Evolutionary conservation across 2,113 vertebrate species (phyloP).

Genomic region (Microtus montanus): DNA sequence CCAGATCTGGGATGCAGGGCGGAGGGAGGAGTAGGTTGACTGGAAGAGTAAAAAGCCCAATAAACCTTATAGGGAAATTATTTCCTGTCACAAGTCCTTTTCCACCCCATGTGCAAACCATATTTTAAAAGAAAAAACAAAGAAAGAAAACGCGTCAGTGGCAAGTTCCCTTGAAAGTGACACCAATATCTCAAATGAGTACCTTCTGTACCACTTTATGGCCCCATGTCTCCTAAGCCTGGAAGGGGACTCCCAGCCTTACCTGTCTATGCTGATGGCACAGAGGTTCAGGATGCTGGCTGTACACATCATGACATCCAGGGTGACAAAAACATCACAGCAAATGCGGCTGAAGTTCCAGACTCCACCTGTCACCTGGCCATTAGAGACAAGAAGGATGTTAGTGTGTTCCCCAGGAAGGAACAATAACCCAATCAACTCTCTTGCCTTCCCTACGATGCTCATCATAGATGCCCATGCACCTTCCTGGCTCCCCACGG

Average conservation of each 20-base stretch:
- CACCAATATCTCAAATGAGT: not conserved
- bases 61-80: not conserved
- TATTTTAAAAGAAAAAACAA: conserved; percentile 28
- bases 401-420: conserved; percentile 58
- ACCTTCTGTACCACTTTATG: not conserved
- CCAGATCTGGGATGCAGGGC: not conserved
- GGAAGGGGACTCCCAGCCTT: conserved; percentile 63
- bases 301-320: conserved; percentile 99
- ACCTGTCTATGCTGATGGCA: conserved; percentile 98
- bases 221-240: not conserved
- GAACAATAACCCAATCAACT: not conserved
- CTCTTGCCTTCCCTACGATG: not conserved
- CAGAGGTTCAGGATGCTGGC: conserved; percentile 98
- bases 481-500: not conserved
- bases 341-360: conserved; percentile 95
- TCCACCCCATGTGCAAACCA: not conserved
- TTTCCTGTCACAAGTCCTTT: not conserved
- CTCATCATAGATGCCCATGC: not conserved
- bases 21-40: not conserved
- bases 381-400: conserved; percentile 67
- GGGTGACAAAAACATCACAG: conserved; percentile 95
- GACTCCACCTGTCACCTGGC: conserved; percentile 89
- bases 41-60: not conserved
- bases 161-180: not conserved
- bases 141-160: not conserved